Evolutionary conservation across 2,888 invertebrate genomes (phyloP).

Genomic region (Erebia epiphron): DNA sequence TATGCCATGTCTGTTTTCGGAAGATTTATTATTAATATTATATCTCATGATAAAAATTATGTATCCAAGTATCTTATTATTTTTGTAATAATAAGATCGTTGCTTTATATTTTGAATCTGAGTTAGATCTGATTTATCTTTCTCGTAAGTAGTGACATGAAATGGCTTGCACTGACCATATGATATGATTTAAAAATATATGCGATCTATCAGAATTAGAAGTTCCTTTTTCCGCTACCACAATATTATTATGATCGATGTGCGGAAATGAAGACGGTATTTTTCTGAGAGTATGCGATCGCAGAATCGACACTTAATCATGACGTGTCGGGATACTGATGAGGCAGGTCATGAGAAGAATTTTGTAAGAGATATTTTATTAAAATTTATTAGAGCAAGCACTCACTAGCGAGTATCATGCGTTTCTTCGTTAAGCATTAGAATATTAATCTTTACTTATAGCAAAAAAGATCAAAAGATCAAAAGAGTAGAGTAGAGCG

Average conservation of each 20-base stretch:
- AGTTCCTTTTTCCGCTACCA: slow-evolving; percentile 72
- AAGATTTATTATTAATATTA: too few relatives aligned
- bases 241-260: slow-evolving; percentile 71
- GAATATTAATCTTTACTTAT: too few relatives aligned
- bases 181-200: slow-evolving; percentile 64
- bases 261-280: slow-evolving; percentile 80
- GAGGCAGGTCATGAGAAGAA: slow-evolving; percentile 34
- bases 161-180: slow-evolving; percentile 22
- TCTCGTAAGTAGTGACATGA: not conserved
- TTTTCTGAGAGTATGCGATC: slow-evolving; percentile 72
- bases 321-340: slow-evolving; percentile 40
- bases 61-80: too few relatives aligned
- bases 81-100: too few relatives aligned
- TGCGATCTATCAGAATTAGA: slow-evolving; percentile 79
- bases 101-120: not conserved
- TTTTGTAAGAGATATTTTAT: slow-evolving; percentile 6
- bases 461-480: too few relatives aligned
- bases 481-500: too few relatives aligned
- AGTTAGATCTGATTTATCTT: not conserved
- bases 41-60: too few relatives aligned
- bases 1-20: too few relatives aligned
- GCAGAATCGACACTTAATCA: slow-evolving; percentile 62
- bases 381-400: not conserved
- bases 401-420: not conserved
- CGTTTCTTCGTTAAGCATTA: too few relatives aligned